Evolutionary conservation across 2,113 vertebrate species (phyloP).

Genomic region (Limnothrissa miodon): DNA sequence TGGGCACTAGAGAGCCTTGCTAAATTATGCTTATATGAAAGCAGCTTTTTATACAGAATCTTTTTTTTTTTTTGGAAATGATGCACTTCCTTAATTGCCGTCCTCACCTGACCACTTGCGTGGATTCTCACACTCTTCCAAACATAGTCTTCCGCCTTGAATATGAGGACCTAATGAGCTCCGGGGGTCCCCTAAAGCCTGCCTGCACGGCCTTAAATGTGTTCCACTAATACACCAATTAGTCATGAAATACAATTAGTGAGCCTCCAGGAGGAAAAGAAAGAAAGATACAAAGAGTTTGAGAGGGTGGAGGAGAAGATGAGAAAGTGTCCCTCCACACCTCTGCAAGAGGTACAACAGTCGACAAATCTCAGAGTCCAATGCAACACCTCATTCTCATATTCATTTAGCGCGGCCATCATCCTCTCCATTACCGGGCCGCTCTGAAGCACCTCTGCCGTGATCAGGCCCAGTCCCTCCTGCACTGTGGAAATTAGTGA

Average conservation of each 20-base stretch:
- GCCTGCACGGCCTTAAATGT: constrained; percentile 69
- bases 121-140: constrained; percentile 73
- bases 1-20: constrained; percentile 63
- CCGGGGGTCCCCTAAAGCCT: constrained; percentile 74
- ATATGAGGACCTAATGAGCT: constrained; percentile 77
- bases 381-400: constrained; percentile 5
- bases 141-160: constrained; percentile 67
- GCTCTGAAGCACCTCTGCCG: constrained; percentile 46
- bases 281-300: constrained; percentile 20
- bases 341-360: constrained; percentile 63
- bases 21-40: constrained; percentile 71
- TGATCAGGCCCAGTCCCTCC: constrained; percentile 65
- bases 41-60: constrained; percentile 67
- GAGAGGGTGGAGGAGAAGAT: constrained; percentile 39
- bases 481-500: constrained; percentile 71
- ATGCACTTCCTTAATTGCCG: constrained; percentile 77
- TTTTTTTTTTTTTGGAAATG: constrained; percentile 42
- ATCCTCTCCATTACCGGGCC: constrained; percentile 65
- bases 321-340: constrained; percentile 56
- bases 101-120: constrained; percentile 79
- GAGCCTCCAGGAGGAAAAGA: constrained; percentile 6
- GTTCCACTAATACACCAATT: constrained; percentile 81
- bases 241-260: constrained; percentile 80
- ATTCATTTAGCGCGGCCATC: constrained; percentile 67
- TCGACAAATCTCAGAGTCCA: constrained; percentile 50